Conservation (phyloP, 2,888 invertebrate genomes). For the Augiades crinisus region DNA sequence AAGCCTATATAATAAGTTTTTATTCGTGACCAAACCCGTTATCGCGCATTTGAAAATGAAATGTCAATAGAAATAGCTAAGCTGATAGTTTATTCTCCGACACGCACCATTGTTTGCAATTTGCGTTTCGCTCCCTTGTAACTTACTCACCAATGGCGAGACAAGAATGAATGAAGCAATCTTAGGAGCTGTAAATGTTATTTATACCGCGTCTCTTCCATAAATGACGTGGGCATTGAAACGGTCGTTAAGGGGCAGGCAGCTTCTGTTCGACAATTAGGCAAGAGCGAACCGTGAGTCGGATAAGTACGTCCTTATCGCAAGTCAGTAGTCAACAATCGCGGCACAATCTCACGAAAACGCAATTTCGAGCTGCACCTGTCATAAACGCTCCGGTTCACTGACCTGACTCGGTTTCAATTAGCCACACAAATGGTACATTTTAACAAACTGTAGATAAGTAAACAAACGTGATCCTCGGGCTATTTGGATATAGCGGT, state of each 20-base stretch:
- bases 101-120: slow-evolving; percentile 59
- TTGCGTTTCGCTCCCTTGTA: slow-evolving; percentile 48
- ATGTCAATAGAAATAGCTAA: slow-evolving; percentile 48
- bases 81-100: slow-evolving; percentile 51
- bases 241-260: slow-evolving; percentile 56
- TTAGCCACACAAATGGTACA: slow-evolving; percentile 60
- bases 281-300: slow-evolving; percentile 49
- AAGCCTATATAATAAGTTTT: background rate
- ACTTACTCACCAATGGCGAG: slow-evolving; percentile 59
- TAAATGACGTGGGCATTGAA: slow-evolving; percentile 58
- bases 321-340: slow-evolving; percentile 64
- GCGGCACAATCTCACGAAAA: slow-evolving; percentile 75
- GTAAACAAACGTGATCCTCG: slow-evolving; percentile 74
- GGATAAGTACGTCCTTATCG: slow-evolving; percentile 57
- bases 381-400: slow-evolving; percentile 65
- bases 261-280: slow-evolving; percentile 77
- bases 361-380: slow-evolving; percentile 73
- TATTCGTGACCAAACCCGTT: slow-evolving; percentile 7
- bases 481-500: slow-evolving; percentile 75
- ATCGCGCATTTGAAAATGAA: slow-evolving; percentile 46
- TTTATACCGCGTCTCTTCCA: slow-evolving; percentile 68
- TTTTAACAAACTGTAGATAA: slow-evolving; percentile 67
- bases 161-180: slow-evolving; percentile 76
- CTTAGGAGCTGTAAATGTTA: slow-evolving; percentile 62
- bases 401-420: slow-evolving; percentile 60